Evolutionary conservation across 2,888 invertebrate species (phyloP), one percentile per base, ranked within the genome.

Genomic region (Protophormia terraenovae): DNA sequence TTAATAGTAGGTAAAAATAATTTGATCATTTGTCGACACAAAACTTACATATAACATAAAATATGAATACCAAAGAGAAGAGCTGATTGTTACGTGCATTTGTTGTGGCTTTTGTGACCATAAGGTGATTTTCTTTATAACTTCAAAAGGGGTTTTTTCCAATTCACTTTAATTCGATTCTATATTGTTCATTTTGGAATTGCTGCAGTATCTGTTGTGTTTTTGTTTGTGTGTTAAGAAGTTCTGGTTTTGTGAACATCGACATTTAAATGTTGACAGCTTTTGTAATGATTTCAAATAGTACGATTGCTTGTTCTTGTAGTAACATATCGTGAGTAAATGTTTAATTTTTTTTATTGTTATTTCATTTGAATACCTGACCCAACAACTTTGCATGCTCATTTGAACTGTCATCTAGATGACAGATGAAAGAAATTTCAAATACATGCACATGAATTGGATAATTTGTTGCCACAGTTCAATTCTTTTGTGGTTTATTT

Each of bases 381-480:
- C 45, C 62, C n/a, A n/a, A n/a, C n/a, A 82, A 78, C 55, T 82
- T 78, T 85, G 85, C 69, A 85, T 85, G 85, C 85, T 85, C 85
- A 85, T 75, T 82, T 82, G 29, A 82, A 58, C 78, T 85, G 85
- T 85, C 85, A 85, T 82, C 82, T 71, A 78, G 69, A 82, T 85
- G 85, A 82, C 85, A 85, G 85, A 85, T 82, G 85, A 79, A 82
- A 82, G 85, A 82, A 82, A 78, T 71, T 82, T 85, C 64, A 71
- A 84, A 82, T 78, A 62, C 73, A 73, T 73, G 77, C 72, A 69
- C 58, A 85, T 71, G 69, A 79, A 73, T 75, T 73, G 78, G 64
- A 79, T 84, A 80, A 84, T 84, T 81, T 78, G 78, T 82, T 81
- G 62, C 73, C 38, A 78, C 19, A 73, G 66, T 78, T 82, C 82